Base-by-base conservation (phyloP, 1,140 invertebrate genomes). In the Drosophila bifasciata region DNA sequence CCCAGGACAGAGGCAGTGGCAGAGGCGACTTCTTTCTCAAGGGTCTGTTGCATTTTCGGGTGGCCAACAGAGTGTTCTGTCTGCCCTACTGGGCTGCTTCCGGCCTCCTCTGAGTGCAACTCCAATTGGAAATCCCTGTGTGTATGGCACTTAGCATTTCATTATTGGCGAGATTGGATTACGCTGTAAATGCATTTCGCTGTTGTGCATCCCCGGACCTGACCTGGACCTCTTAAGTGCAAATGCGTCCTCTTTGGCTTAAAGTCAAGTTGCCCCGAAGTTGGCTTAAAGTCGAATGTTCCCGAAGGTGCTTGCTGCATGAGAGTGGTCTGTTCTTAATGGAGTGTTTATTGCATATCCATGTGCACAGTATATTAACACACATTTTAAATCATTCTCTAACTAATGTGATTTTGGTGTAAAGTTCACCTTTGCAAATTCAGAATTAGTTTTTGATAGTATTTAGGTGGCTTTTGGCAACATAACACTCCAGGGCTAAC, bases 121-220 rank as follows among this genome's bases (percentile, higher is more conserved):
- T 17, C 45, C 45, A 44, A 57, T 46, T 57, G 63, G 45, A 15
- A 45, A 8, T 51, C 32, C 11, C 36, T 56, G 13, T 32, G 9
- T 51, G 15, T 41, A 71, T 59, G 71, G 71, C 72, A 75, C 71
- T 75, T 75, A 75, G 70, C 71, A 75, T 75, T 75, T 75, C 72
- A 75, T 75, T 75, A 75, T 75, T 66, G 72, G 53, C 55, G 46
- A 59, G 72, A 75, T 75, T 75, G 72, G 72, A 75, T 75, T 75
- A 75, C 72, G 72, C 53, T 50, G 72, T 75, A 75, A 75, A 75
- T 75, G 72, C 71, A 75, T 75, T 75, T 75, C 71, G 71, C 72
- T 67, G 71, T 57, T 64, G n/a, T 59, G 73, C 46, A 39, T 28
- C 69, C 36, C 57, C 43, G 50, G 39, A 32, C 49, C 40, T 40